Evolutionary conservation across 2,888 invertebrate genomes (phyloP), one percentile per base, ranked within the genome.

Genomic region (Papilio gigon): DNA sequence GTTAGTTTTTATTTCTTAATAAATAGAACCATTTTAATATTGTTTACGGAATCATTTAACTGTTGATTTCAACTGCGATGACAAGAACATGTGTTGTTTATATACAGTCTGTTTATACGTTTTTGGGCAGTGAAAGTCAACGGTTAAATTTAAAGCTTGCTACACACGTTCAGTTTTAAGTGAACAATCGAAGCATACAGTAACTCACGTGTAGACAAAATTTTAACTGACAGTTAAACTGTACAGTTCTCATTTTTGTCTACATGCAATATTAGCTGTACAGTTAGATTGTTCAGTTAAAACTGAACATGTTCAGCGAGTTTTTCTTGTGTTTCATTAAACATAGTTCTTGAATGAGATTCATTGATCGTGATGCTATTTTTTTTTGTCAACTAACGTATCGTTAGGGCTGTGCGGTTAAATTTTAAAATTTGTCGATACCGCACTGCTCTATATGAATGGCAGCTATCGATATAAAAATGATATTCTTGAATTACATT

Each of bases 1-100:
- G 97, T 97, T 89, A 95, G 96, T 94, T 65, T 53, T 64, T 17
- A 25, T 58, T 65, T 25, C 3, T 44, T 30, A 14, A 5, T 62
- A 20, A 12, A 22, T 40, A 0, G 17, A n/a, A 4, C 11, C 30
- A 42, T 37, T n/a, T 14, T 44, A 30, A 30, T 4, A 6, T 53
- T 53, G 17, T 62, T 50, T 50, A 60, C 35, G 44, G 42, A 53
- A 53, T 30, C 33, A 44, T 62, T 8, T 42, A 42, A 40, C 17
- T 17, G 17, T 42, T n/a, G n/a, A n/a, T n/a, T 17, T 42, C 42
- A n/a, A 42, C 42, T 17, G 42, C 5, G 8, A 42, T 8, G n/a
- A 42, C 42, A 5, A 1, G 17, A 42, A 42, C 17, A 33, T 47
- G 35, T 25, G 14, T 17, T 64, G n/a, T 14, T 44, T 12, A 14